Evolutionary conservation across 2,113 vertebrate species (phyloP).

Genomic region (Pelecanus crispus): DNA sequence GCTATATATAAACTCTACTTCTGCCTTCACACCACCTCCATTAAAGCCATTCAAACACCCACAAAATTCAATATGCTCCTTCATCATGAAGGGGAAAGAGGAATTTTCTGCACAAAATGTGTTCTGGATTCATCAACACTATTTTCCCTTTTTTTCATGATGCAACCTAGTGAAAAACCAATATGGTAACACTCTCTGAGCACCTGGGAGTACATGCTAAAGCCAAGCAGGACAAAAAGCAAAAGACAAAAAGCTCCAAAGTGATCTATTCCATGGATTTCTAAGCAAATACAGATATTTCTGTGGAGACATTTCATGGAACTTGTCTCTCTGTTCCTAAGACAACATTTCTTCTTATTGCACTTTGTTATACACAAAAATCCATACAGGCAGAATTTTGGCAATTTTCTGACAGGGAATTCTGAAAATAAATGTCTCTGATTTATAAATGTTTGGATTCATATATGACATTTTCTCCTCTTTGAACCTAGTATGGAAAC

Average conservation of each 20-base stretch:
- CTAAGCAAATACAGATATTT: background rate
- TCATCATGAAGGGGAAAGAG: background rate
- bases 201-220: rapidly evolving
- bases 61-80: background rate
- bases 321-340: slow-evolving; percentile 6
- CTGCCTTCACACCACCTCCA: background rate
- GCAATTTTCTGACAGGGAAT: background rate
- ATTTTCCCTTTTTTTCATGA: background rate
- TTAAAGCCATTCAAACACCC: background rate
- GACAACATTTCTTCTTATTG: slow-evolving; percentile 32
- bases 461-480: background rate
- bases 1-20: background rate
- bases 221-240: background rate
- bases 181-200: background rate
- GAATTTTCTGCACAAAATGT: background rate
- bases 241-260: background rate
- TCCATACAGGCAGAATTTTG: background rate
- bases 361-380: slow-evolving; percentile 14
- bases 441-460: background rate
- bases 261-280: background rate
- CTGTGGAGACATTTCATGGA: slow-evolving; percentile 6
- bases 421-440: background rate
- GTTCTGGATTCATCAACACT: background rate
- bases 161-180: background rate
- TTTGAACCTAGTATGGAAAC: background rate